Base-by-base conservation (phyloP, 64 coral and sea anemone genomes). In the Stichodactyla mertensii region DNA sequence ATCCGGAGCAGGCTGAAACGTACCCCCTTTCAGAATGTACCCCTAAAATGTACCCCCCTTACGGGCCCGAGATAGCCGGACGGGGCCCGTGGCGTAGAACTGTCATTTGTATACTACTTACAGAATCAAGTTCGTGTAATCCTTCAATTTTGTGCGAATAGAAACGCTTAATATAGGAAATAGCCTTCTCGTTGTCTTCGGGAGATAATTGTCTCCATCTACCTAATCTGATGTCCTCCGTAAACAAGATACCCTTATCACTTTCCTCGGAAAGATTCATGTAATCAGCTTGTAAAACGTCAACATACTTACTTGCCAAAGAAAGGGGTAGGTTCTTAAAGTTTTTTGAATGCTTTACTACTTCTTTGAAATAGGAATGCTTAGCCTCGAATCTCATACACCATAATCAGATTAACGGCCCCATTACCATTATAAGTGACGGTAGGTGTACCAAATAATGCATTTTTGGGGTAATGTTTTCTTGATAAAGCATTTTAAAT, bases 391-490 rank as follows among this genome's bases (percentile, higher is more conserved):
- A 88, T 7, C 86, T n/a, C 86, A 87, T 87, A 55, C 90, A 92
- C 78, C 90, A 82, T 27, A 55, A 27, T 57, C 90, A 4, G n/a
- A 92, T 74, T 14, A 87, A 57, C 15, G 90, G 90, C 8, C 90
- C 90, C 77, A 92, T 82, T 20, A 59, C 18, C 16, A 87, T 56
- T 28, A 77, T 92, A 27, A 81, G 90, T 55, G 52, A 45, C 55
- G 90, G 90, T 10, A 92, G 20, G 55, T 92, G 85, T n/a, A 92
- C 55, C 55, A 92, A 55, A 83, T 87, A 92, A 70, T 87, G 90
- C 79, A 83, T 78, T 61, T 92, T 92, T 2, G 90, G 90, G 10
- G 67, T 92, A 55, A 92, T 92, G 55, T 83, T 83, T 4, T 20
- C 54, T 23, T 79, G 67, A 55, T 60, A 92, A 19, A 83, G 12